Base-by-base conservation (phyloP, 2,797 vertebrate genomes). In the Lateolabrax maculatus region DNA sequence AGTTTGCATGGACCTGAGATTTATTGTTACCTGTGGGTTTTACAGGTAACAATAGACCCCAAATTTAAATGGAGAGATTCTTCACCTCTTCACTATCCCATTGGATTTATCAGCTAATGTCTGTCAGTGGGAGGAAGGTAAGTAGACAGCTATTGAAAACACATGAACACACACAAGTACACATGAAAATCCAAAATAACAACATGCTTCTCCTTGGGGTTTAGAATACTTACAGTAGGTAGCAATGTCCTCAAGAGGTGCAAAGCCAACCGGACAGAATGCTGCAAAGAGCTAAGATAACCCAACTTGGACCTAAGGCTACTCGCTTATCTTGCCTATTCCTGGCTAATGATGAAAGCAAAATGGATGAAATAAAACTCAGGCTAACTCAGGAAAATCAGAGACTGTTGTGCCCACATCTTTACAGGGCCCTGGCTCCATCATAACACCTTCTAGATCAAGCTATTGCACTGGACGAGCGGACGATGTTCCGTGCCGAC, bases 51-150 rank as follows among this genome's bases (percentile, higher is more conserved):
- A n/a, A n/a, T 31, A 19, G 23, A 60, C 56, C 44, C 31, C 31
- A 71, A 71, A 71, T 61, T 68, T 69, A 77, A 72, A 57, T 49
- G 27, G 36, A 78, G 53, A 56, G 62, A 55, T 79, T 51, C 58
- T 81, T 75, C 57, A 81, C n/a, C n/a, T 76, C 69, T 74, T 73
- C 44, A 71, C 74, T 73, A 75, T 53, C 13, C 36, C 27, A 58
- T 37, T 56, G 11, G 9, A 79, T 46, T 64, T 34, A 58, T 52
- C n/a, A 43, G 18, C 43, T 25, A 27, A 11, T 49, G n/a, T 66
- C 29, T 53, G 36, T 49, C 19, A 48, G 56, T 44, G 44, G 19
- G 49, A 23, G 25, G 16, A 4, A 9, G 37, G 11, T 53, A 25
- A 43, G 18, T 41, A 37, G 15, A 16, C 13, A n/a, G 25, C 12